Conservation (phyloP, 1,140 invertebrate species). For the Pteromalus puparum region DNA sequence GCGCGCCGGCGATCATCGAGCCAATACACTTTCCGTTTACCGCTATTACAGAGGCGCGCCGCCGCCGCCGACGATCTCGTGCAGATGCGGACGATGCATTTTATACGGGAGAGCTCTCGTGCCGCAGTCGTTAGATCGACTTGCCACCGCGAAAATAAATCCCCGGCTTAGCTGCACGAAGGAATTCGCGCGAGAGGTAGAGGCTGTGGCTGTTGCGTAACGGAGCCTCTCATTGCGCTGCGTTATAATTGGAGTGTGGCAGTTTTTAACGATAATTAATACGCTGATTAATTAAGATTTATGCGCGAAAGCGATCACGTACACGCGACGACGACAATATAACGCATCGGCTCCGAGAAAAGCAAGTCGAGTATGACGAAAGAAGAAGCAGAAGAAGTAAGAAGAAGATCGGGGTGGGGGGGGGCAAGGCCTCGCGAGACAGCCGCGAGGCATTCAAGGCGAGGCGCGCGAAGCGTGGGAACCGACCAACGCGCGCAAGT, state of each 20-base stretch:
- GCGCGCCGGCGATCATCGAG: slow-evolving; percentile 5
- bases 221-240: too few relatives aligned
- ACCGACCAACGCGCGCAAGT: slow-evolving; percentile 50
- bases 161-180: background rate
- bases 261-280: too few relatives aligned
- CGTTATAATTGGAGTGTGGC: too few relatives aligned
- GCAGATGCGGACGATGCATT: background rate
- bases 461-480: slow-evolving; percentile 71
- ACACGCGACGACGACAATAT: too few relatives aligned
- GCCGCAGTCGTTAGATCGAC: background rate
- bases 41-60: slow-evolving; percentile 17
- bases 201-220: too few relatives aligned
- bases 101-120: background rate
- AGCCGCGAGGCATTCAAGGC: slow-evolving; percentile 18
- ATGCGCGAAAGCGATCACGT: too few relatives aligned
- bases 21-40: slow-evolving; percentile 19
- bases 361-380: too few relatives aligned
- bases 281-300: too few relatives aligned
- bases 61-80: background rate
- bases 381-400: too few relatives aligned
- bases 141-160: background rate
- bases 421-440: background rate
- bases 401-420: too few relatives aligned
- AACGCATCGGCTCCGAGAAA: background rate
- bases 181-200: background rate